Evolutionary conservation across 1,140 invertebrate species (phyloP).

Genomic region (Drosophila equinoxialis): DNA sequence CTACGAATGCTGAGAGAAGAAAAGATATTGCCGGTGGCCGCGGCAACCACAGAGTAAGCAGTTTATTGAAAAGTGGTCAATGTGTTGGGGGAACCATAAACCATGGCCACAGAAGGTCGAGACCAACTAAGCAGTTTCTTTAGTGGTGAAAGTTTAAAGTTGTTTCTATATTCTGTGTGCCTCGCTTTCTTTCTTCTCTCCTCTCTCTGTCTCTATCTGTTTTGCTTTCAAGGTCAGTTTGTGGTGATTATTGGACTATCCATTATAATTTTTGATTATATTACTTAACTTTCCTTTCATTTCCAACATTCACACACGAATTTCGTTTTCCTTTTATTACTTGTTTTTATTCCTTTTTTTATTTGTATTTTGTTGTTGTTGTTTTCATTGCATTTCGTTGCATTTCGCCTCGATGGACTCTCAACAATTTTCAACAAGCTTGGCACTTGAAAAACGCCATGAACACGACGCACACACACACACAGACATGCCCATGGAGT

Average conservation of each 20-base stretch:
- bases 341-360: neutral
- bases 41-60: conserved; percentile 60
- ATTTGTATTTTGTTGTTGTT: neutral
- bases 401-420: conserved; percentile 53
- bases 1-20: conserved; percentile 26
- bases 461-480: conserved; percentile 24
- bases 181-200: too few relatives aligned
- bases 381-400: conserved; percentile 51
- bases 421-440: conserved; percentile 53
- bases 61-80: conserved; percentile 75
- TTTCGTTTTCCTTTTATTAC: conserved; percentile 46
- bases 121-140: conserved; percentile 2
- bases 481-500: too few relatives aligned
- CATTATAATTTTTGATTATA: conserved; percentile 47
- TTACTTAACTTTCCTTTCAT: conserved; percentile 32
- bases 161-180: neutral
- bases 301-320: conserved; percentile 34
- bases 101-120: conserved; percentile 25
- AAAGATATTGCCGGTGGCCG: conserved; percentile 47
- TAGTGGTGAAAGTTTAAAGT: neutral
- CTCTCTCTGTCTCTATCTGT: neutral
- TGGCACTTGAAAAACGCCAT: conserved; percentile 51
- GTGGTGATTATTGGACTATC: conserved; percentile 23
- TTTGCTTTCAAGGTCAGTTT: conserved; percentile 33
- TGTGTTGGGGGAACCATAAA: conserved; percentile 31